These are phyloP conservation scores for rabbit (Oryctolagus cuniculus) DNA, from an alignment of 2,113 vertebrate species.

Conservation along the genomic window DNA sequence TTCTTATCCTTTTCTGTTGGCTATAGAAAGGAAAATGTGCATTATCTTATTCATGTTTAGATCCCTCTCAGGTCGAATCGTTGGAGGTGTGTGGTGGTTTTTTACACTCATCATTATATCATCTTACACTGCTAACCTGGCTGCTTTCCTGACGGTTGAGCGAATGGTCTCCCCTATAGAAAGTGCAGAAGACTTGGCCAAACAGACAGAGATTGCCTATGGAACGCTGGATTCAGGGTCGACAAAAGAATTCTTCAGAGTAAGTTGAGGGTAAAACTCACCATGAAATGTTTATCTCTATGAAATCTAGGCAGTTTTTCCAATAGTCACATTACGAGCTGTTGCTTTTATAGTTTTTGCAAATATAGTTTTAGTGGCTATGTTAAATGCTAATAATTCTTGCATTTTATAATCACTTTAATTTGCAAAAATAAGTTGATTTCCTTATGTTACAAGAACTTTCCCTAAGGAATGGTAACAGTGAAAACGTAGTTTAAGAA, in stretches of 20 bases:
- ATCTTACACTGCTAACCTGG: conserved; percentile 99
- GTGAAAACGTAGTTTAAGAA: conserved; percentile 80
- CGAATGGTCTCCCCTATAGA: conserved; percentile 99
- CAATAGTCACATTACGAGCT: background rate
- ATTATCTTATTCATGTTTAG: conserved; percentile 90
- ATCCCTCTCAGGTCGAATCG: conserved; percentile 99
- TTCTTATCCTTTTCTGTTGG: background rate
- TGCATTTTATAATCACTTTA: conserved; percentile 73
- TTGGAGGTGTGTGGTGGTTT: conserved; percentile 99
- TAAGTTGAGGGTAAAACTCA: conserved; percentile 85
- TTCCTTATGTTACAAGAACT: conserved; percentile 1
- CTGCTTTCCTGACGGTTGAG: conserved; percentile 99
- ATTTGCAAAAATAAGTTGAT: conserved; percentile 80
- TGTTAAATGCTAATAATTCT: conserved; percentile 23
- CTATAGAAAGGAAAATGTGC: conserved; percentile 83
- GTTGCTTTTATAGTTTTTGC: conserved; percentile 25
- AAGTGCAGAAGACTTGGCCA: conserved; percentile 99
- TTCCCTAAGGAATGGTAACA: conserved; percentile 39
- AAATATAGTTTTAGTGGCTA: background rate
- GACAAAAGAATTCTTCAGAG: conserved; percentile 99
- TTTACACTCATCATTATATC: conserved; percentile 99
- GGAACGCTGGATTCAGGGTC: conserved; percentile 98
- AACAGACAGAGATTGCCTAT: conserved; percentile 99
- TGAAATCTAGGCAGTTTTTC: conserved; percentile 61
- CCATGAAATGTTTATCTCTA: background rate